phyloP scores from a whole-genome alignment of 2,888 invertebrate species.

The Diabrotica balteata region DNA sequence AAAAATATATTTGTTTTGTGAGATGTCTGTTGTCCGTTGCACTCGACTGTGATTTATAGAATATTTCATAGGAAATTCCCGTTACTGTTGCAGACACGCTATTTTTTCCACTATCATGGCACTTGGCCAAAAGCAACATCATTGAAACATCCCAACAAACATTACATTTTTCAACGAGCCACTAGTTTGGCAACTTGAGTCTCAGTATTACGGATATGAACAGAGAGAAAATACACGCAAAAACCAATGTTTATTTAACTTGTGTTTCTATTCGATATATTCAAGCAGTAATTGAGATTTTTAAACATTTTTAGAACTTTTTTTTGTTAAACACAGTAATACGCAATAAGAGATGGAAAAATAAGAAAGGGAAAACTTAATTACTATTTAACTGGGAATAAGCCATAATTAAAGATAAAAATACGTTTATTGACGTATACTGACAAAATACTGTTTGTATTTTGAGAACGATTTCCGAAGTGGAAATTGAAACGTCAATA shows the following conservation, averaged over 20 bases:
- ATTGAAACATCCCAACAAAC: constrained; percentile 16
- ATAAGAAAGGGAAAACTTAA: too few species aligned
- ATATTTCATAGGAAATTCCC: constrained; percentile 19
- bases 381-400: too few species aligned
- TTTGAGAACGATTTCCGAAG: too few species aligned
- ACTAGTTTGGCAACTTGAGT: constrained; percentile 10
- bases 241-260: not conserved
- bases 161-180: constrained; percentile 16
- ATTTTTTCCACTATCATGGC: constrained; percentile 5
- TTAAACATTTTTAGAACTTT: not conserved
- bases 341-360: too few species aligned
- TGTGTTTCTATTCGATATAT: constrained; percentile 1
- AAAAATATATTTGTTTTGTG: too few species aligned
- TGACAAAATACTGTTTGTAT: too few species aligned
- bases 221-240: not conserved
- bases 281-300: constrained; percentile 1
- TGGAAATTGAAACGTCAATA: too few species aligned
- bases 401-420: too few species aligned
- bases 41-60: constrained; percentile 7
- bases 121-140: constrained; percentile 12
- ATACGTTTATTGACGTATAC: too few species aligned
- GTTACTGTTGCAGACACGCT: constrained; percentile 16
- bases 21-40: not conserved
- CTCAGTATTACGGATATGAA: constrained; percentile 10
- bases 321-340: too few species aligned